Conservation (phyloP, 2,797 vertebrate species). For the Sebastes matsubarae region DNA sequence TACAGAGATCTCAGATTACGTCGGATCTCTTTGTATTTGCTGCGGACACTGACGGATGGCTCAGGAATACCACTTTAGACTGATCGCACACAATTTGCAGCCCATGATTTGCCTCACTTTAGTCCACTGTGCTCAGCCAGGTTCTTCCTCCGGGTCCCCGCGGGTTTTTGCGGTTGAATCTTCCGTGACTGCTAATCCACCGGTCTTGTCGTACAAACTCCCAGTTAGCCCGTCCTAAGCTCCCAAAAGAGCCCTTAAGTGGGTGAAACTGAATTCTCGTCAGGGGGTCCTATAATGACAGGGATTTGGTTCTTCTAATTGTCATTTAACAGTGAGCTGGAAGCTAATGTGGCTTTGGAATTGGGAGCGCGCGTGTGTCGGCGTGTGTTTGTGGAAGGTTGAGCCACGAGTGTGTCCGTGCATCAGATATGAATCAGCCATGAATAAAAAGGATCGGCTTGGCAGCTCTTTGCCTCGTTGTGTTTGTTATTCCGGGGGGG, state of each 20-base stretch:
- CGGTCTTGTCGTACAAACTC: slow-evolving; percentile 58
- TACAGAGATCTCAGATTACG: slow-evolving; percentile 8
- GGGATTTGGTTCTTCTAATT: slow-evolving; percentile 89
- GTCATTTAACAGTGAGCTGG: slow-evolving; percentile 67
- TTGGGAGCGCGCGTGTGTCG: background rate
- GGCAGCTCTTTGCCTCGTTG: background rate
- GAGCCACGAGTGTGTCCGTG: slow-evolving; percentile 15
- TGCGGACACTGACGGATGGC: background rate
- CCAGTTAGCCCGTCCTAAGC: slow-evolving; percentile 60
- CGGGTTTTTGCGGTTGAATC: slow-evolving; percentile 42
- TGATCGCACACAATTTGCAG: background rate
- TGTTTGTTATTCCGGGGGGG: slow-evolving; percentile 12
- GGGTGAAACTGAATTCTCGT: slow-evolving; percentile 64
- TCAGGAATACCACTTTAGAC: background rate
- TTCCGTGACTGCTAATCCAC: slow-evolving; percentile 77
- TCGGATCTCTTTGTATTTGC: background rate
- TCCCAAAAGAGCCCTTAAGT: slow-evolving; percentile 70
- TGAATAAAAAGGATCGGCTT: slow-evolving; percentile 17
- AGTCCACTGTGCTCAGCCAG: background rate
- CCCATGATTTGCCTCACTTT: background rate
- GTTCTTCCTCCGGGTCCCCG: slow-evolving; percentile 18
- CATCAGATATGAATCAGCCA: slow-evolving; percentile 42
- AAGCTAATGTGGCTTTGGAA: slow-evolving; percentile 40
- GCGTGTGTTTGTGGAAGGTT: slow-evolving; percentile 21
- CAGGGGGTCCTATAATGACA: slow-evolving; percentile 72